These are phyloP conservation scores for Philopotamus ludificatus DNA, from an alignment of 1,140 invertebrate species.

Conservation along the genomic window DNA sequence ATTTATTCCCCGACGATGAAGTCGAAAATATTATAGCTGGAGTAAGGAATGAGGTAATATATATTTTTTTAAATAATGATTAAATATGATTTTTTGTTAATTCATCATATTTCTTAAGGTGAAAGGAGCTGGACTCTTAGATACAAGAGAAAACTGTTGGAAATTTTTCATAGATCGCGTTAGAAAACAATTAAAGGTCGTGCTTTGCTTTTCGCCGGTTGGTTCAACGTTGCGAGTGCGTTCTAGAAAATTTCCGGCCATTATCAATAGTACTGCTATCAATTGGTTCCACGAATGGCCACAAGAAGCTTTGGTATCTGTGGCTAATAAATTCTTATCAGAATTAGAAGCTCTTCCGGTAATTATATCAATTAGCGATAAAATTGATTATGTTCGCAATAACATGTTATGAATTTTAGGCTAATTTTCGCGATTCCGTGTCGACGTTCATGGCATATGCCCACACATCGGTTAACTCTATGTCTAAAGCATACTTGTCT, in stretches of 20 bases:
- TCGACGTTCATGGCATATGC: conserved; percentile 93
- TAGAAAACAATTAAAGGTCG: conserved; percentile 84
- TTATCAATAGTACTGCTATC: conserved; percentile 92
- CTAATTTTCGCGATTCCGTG: conserved; percentile 69
- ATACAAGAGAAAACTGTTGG: conserved; percentile 95
- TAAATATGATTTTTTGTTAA: neutral
- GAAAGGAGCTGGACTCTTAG: conserved; percentile 80
- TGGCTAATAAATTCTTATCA: conserved; percentile 84
- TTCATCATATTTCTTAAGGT: conserved; percentile 52
- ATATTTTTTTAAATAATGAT: neutral
- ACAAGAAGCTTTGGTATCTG: conserved; percentile 90
- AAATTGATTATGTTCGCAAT: conserved; percentile 3
- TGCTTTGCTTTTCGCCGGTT: conserved; percentile 92
- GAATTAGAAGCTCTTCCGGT: conserved; percentile 78
- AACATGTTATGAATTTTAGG: conserved; percentile 54
- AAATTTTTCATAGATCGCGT: conserved; percentile 96
- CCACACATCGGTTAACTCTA: conserved; percentile 89
- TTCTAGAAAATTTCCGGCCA: conserved; percentile 91
- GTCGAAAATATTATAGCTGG: conserved; percentile 92
- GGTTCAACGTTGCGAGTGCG: conserved; percentile 87
- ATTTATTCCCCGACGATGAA: conserved; percentile 94
- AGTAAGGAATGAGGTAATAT: conserved; percentile 76
- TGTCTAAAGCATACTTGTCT: conserved; percentile 79
- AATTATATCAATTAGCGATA: conserved; percentile 46
- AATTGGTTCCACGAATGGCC: conserved; percentile 99